Base-by-base conservation (phyloP, 1,140 invertebrate genomes). In the Zophobas morio region DNA sequence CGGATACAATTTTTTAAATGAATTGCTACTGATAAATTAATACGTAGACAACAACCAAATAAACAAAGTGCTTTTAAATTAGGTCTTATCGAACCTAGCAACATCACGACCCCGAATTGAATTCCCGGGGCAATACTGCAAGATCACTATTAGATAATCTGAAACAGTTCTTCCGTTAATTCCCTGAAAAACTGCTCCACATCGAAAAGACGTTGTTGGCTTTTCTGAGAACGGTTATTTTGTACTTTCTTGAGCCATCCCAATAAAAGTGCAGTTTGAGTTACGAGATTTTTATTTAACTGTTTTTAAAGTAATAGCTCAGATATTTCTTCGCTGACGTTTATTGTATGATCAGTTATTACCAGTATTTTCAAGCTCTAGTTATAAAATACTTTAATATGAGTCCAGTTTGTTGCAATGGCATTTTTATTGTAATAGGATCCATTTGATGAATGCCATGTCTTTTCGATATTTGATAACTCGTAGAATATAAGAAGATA, bases 211-310 rank as follows among this genome's bases (percentile, higher is more conserved):
- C 60, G 42, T 66, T 66, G 60, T 42, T 66, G 20, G 39, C 60
- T 36, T 40, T 39, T 36, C 33, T 20, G 60, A 42, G 35, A 39
- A 66, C 6, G 3, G 20, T 32, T 32, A 66, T 66, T 66, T 36
- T 33, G 20, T 66, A 66, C 39, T 40, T 66, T 66, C 60, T 66
- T 42, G 42, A 66, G 39, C 37, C 39, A 5, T 42, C 35, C n/a
- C n/a, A 66, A 66, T 66, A 66, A 66, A 66, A 66, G 37, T 40
- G 39, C 39, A 20, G 33, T 42, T 42, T 39, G 37, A 66, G 36
- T 66, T 66, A 66, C 42, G 42, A 66, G 60, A 66, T 42, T n/a
- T 66, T 57, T 66, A 66, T 66, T 57, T 60, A 60, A 35, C 56
- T 66, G 60, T 42, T 66, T 42, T 36, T 39, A 8, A 66, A 40